Evolutionary conservation across 2,888 invertebrate species (phyloP), one percentile per base, ranked within the genome.

Genomic region (Gnatocerus cornutus): DNA sequence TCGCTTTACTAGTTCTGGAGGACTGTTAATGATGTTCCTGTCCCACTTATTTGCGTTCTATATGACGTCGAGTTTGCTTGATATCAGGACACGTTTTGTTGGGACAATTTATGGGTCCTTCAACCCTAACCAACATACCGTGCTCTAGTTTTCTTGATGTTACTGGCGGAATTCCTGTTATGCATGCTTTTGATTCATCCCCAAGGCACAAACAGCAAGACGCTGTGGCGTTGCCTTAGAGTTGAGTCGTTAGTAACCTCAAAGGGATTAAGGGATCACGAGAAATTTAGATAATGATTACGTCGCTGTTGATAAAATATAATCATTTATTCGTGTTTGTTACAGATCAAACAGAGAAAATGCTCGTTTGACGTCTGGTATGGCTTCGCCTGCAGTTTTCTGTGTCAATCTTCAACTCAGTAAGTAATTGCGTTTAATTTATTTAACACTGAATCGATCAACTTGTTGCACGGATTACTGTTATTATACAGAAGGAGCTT

Each of bases 301-400:
- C 10, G 45, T 13, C 43, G 33, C 8, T 14, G 16, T 30, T 56
- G 62, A 56, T 43, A 56, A 64, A 56, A 50, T 56, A 27, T n/a
- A 69, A 69, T 64, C 41, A 69, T 63, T 63, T 21, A 21, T 33
- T 33, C n/a, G 3, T 65, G 46, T 65, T 65, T 56, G 56, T 65
- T 65, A 10, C 56, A 68, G 71, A 71, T 66, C 67, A 71, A 65
- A 65, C 58, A 59, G 56, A 43, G 67, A 74, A 69, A 69, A 74
- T 70, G 71, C n/a, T 16, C 16, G 65, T 69, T 46, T 74, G 75
- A 74, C 71, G 71, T 73, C 69, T 30, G 73, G 69, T 73, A 81
- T 80, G 81, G 78, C 81, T 75, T 80, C 81, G 65, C 78, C 80
- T 68, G 79, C 80, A 71, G 79, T 81, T 53, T 80, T 78, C 74